Evolutionary conservation across 1,140 invertebrate genomes (phyloP), one percentile per base, ranked within the genome.

Genomic region (Philotrypesis tridentata): DNA sequence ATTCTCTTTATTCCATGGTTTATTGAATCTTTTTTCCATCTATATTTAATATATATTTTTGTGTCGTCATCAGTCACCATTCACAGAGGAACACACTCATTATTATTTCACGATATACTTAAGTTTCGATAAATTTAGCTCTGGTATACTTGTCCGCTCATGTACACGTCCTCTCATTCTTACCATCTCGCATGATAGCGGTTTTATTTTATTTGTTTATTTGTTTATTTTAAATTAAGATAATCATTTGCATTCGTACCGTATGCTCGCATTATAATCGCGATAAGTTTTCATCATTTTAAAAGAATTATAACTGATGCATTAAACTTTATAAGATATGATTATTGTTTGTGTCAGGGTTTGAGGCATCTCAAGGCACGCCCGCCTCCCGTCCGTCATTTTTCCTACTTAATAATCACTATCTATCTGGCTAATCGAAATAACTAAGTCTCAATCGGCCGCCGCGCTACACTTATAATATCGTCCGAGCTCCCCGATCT

Each of bases 331-430:
- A 82, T 84, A 81, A 85, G 88, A 89, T 89, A 90, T 89, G 88
- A 87, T 89, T 88, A 89, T 89, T 88, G 85, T 90, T 90, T 90
- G 85, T 87, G 81, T 88, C 84, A 85, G 87, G 86, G 85, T 87
- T 83, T 85, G 89, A 89, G 88, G 86, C 88, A 88, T 88, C 84
- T 88, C 87, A 89, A 90, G 89, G 88, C 88, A 89, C 87, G 85
- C 88, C 87, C 88, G 82, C 84, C 82, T 82, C 74, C 84, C 77
- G 43, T 73, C 68, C 80, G 23, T 85, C 80, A 31, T 75, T 73
- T 60, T 80, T 74, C 23, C 60, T 77, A 73, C 29, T 61, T 48
- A 65, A 73, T 67, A 77, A 71, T 65, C 79, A 55, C 48, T 67
- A 37, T 71, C 73, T 72, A 77, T 81, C 43, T 79, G 25, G 40